Base-by-base conservation (phyloP, 2,888 invertebrate species). In the Geotrupes spiniger region DNA sequence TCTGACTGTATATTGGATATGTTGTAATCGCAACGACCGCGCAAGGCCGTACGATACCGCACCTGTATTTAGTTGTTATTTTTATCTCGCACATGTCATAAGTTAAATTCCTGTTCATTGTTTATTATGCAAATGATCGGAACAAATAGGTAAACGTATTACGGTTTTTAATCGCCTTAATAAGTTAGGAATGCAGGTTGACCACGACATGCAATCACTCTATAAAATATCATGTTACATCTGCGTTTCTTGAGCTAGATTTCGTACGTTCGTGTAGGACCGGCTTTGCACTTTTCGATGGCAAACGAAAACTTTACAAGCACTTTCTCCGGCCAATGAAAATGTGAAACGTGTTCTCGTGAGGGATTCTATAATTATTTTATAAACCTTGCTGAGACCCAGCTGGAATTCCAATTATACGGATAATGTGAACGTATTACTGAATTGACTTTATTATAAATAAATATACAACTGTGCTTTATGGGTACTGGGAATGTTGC, bases 61-160 rank as follows among this genome's bases (percentile, higher is more conserved):
- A 57, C 57, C 57, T 57, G 57, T 54, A 55, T 57, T 54, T 48
- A 50, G 45, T 45, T 41, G 45, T 52, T 41, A 48, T 57, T 57
- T 57, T 57, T 54, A 53, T 54, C 51, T 52, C 39, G 42, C 53
- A 46, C 53, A 52, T 52, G 53, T 54, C 52, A 52, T 45, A 51
- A 36, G 45, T 33, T 49, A 41, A 53, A 59, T 59, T 59, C 59
- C 55, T 46, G 17, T 44, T 47, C 54, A 59, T 59, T 59, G 59
- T 59, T 59, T 59, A 59, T 55, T 59, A 58, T 58, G 56, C 48
- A 56, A 58, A 58, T 57, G 48, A 42, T 27, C 28, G 27, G 9
- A 42, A 39, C 21, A 21, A 21, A 21, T 33, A 33, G 33, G 33
- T 33, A 33, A 40, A 40, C 26, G 40, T 40, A 40, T 40, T 27